phyloP scores from a whole-genome alignment of 2,888 invertebrate genomes.

The Nomada lathburiana region DNA sequence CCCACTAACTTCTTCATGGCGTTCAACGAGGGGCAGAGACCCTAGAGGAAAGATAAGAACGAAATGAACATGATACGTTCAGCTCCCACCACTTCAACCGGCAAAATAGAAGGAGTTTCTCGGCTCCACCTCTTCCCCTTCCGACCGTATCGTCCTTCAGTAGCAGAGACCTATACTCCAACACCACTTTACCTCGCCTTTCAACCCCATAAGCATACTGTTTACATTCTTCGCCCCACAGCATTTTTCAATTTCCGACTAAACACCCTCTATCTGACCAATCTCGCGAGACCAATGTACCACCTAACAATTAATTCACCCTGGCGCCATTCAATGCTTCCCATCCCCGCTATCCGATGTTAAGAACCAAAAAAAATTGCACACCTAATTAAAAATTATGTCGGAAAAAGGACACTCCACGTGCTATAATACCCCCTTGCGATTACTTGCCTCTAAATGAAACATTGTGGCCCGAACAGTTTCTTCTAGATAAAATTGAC shows the following conservation, averaged over 20 bases:
- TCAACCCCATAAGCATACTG: neutral
- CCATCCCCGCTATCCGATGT: no score
- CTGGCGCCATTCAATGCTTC: no score
- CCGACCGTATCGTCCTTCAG: slow-evolving; percentile 50
- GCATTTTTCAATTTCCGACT: neutral
- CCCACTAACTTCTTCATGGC: slow-evolving; percentile 36
- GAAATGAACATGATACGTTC: slow-evolving; percentile 55
- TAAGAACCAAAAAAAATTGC: no score
- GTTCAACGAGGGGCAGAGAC: slow-evolving; percentile 33
- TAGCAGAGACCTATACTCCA: neutral
- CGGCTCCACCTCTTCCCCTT: slow-evolving; percentile 76
- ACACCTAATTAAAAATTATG: no score
- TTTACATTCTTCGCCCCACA: neutral
- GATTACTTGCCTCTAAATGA: no score
- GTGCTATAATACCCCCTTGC: no score
- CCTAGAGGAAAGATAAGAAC: slow-evolving; percentile 54
- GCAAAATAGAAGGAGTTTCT: slow-evolving; percentile 66
- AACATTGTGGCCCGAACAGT: no score
- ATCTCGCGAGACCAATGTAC: no score
- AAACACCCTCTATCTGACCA: neutral
- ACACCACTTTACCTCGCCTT: slow-evolving; percentile 8
- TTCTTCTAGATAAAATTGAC: no score
- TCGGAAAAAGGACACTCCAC: no score
- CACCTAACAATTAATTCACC: neutral
- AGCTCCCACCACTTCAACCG: slow-evolving; percentile 66